These are phyloP conservation scores for Ichneumoninae sp. DNA, from an alignment of 2,888 invertebrate species.

Conservation along the genomic window DNA sequence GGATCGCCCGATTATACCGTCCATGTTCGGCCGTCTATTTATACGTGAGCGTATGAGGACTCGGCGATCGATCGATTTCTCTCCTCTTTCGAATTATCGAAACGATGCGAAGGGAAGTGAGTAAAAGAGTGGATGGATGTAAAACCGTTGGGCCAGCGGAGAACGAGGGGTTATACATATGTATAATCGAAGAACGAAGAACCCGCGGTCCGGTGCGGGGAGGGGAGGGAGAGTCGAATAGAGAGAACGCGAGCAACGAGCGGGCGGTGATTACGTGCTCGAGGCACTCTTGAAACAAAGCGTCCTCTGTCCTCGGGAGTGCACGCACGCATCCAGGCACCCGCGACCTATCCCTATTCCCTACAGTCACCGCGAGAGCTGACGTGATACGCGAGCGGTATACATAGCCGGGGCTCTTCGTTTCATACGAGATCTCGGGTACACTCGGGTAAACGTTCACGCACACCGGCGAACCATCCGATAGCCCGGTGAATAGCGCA, in stretches of 20 bases:
- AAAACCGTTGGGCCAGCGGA: neutral
- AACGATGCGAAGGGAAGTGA: conserved; percentile 27
- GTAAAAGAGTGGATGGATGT: conserved; percentile 5
- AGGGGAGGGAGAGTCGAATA: conserved; percentile 2
- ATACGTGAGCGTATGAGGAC: neutral
- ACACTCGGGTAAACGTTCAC: conserved; percentile 50
- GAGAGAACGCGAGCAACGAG: conserved; percentile 38
- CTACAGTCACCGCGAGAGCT: conserved; percentile 21
- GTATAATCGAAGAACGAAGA: conserved; percentile 39
- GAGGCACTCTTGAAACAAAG: conserved; percentile 80
- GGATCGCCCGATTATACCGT: conserved; percentile 15
- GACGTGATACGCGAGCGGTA: conserved; percentile 8
- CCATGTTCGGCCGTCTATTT: neutral
- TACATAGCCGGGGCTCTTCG: neutral
- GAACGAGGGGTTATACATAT: neutral
- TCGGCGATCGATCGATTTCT: conserved; percentile 41
- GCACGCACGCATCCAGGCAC: conserved; percentile 67
- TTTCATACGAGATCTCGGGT: conserved; percentile 29
- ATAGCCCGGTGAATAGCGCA: conserved; percentile 5
- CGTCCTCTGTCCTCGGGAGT: conserved; percentile 77
- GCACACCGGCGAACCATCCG: neutral
- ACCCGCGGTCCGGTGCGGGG: conserved; percentile 1
- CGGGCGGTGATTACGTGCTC: conserved; percentile 78
- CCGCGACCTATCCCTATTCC: conserved; percentile 78
- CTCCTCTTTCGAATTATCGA: conserved; percentile 45